Percentiles rank a stretch among this genome's conserved stretches.
These are phyloP conservation scores for Mellivora capensis DNA, from an alignment of 2,113 vertebrate genomes.

Conservation along the genomic window DNA sequence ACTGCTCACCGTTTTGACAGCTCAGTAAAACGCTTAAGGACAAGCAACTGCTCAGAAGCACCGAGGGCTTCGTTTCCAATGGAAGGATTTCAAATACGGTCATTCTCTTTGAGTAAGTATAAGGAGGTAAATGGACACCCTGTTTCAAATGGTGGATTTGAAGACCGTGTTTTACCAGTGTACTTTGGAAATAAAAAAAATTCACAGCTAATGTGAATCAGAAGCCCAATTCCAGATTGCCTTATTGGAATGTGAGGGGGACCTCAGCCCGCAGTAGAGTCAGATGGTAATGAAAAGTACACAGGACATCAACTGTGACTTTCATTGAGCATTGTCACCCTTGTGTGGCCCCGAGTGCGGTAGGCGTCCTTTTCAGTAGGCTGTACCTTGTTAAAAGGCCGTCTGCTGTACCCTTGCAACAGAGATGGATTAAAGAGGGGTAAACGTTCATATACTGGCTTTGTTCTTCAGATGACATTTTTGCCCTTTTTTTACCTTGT, in stretches of 20 bases:
- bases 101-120: background rate
- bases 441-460: background rate
- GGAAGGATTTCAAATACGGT: background rate
- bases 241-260: background rate
- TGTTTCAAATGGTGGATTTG: background rate
- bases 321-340: background rate
- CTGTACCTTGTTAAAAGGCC: background rate
- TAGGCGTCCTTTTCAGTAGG: background rate
- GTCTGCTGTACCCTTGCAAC: background rate
- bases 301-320: background rate
- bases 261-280: background rate
- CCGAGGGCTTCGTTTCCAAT: background rate
- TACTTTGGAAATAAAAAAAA: background rate
- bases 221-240: background rate
- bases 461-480: background rate
- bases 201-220: background rate
- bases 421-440: too few relatives aligned
- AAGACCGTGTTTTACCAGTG: background rate
- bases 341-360: background rate
- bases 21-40: background rate
- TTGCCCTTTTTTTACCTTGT: background rate
- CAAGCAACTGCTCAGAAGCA: background rate
- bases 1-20: background rate
- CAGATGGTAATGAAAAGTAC: background rate
- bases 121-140: background rate